phyloP scores from a whole-genome alignment of 1,140 invertebrate species.

The Liolophura sinensis region DNA sequence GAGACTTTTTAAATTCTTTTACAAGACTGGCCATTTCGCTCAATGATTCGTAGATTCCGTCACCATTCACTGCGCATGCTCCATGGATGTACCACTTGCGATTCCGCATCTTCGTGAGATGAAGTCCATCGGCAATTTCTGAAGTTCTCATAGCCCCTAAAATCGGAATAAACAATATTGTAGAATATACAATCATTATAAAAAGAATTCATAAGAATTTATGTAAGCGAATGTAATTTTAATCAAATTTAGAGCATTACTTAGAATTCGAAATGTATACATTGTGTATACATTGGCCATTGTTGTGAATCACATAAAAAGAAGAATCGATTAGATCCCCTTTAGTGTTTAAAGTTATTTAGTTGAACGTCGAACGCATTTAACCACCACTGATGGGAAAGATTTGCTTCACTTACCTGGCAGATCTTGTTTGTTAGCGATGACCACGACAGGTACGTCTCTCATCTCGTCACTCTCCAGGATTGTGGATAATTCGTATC shows the following conservation, averaged over 20 bases:
- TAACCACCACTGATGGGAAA: too few species aligned
- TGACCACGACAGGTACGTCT: conserved; percentile 50
- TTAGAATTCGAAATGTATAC: too few species aligned
- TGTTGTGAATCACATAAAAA: too few species aligned
- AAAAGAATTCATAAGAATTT: too few species aligned
- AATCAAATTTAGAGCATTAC: too few species aligned
- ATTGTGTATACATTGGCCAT: too few species aligned
- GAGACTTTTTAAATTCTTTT: conserved; percentile 19
- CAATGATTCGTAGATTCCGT: conserved; percentile 47
- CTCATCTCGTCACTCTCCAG: conserved; percentile 42
- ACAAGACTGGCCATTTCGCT: conserved; percentile 30
- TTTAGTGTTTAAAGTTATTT: too few species aligned
- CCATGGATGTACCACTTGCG: conserved; percentile 44
- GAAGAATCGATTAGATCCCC: too few species aligned
- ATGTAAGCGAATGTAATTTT: too few species aligned
- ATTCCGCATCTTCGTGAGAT: conserved; percentile 19
- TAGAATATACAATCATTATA: too few species aligned
- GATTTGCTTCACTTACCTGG: conserved; percentile 34
- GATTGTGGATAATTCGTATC: conserved; percentile 80
- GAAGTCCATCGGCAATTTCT: conserved; percentile 28
- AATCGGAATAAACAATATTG: conserved; percentile 3
- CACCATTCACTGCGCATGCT: conserved; percentile 36
- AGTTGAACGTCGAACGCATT: too few species aligned
- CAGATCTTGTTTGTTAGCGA: conserved; percentile 58
- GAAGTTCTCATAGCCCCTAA: conserved; percentile 26